A percentile compares a stretch with the other conserved stretches of the same genome.
Evolutionary conservation across 2,113 vertebrate species (phyloP).

Genomic region (Solenodon paradoxus): DNA sequence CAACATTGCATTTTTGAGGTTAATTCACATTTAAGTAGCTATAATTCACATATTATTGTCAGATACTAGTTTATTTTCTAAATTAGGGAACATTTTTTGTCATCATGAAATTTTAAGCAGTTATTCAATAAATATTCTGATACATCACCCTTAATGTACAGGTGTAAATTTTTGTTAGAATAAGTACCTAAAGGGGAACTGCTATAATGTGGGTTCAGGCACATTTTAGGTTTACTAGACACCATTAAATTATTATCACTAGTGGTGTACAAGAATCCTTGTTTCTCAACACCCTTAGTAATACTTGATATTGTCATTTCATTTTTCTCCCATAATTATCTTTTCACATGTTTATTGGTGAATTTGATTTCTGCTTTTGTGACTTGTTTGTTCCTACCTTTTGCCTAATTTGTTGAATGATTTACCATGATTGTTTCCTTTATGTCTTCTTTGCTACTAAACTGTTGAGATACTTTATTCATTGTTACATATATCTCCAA

Average conservation of each 20-base stretch:
- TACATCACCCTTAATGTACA: background rate
- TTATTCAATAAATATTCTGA: background rate
- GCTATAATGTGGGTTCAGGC: background rate
- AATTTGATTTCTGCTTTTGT: conserved; percentile 14
- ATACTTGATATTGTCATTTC: background rate
- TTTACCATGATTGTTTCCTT: background rate
- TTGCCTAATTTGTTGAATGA: background rate
- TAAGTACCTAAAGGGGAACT: background rate
- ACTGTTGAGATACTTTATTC: background rate
- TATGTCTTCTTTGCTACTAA: background rate
- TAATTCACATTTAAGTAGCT: background rate
- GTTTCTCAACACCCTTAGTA: background rate
- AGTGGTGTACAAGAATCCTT: background rate
- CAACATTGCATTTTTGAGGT: background rate
- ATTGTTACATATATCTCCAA: background rate
- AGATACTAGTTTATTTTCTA: background rate
- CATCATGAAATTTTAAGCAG: background rate
- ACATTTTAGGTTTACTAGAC: background rate
- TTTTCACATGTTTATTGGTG: background rate
- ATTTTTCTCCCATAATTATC: background rate
- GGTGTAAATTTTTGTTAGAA: background rate
- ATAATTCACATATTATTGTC: background rate
- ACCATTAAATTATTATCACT: background rate
- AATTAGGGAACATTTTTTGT: background rate
- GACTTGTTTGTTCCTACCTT: background rate